Conservation (phyloP, 53 echinoderm and acorn worm species). For the Paracentrotus lividus region DNA sequence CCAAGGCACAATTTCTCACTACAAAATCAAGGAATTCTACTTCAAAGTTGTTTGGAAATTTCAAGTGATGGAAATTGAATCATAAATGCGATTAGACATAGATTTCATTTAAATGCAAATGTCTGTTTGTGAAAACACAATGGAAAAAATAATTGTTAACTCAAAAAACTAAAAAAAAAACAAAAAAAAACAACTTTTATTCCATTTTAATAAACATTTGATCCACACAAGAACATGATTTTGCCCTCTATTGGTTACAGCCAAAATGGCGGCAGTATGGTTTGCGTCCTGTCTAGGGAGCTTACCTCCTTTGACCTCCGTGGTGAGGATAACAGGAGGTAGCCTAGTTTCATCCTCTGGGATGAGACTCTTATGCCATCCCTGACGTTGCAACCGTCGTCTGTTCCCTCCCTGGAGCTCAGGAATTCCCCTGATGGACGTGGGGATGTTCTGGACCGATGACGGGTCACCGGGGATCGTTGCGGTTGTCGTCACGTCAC, state of each 20-base stretch:
- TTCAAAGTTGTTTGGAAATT: too few species aligned
- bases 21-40: background rate
- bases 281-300: background rate
- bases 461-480: slow-evolving; percentile 18
- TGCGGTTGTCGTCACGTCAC: background rate
- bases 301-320: slow-evolving; percentile 74
- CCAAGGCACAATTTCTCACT: too few species aligned
- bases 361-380: slow-evolving; percentile 83
- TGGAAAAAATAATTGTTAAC: too few species aligned
- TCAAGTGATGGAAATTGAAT: too few species aligned
- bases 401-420: slow-evolving; percentile 70
- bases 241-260: background rate
- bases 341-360: slow-evolving; percentile 84
- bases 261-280: background rate
- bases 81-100: too few species aligned
- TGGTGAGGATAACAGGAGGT: slow-evolving; percentile 81
- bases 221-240: too few species aligned
- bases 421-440: slow-evolving; percentile 59
- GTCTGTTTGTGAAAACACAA: too few species aligned
- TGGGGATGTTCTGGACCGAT: slow-evolving; percentile 50
- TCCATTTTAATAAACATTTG: too few species aligned
- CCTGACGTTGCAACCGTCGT: slow-evolving; percentile 69
- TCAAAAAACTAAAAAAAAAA: too few species aligned
- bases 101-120: too few species aligned
- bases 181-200: too few species aligned